Conservation (phyloP, 1,140 invertebrate genomes). For the Thereuonema tuberculata region DNA sequence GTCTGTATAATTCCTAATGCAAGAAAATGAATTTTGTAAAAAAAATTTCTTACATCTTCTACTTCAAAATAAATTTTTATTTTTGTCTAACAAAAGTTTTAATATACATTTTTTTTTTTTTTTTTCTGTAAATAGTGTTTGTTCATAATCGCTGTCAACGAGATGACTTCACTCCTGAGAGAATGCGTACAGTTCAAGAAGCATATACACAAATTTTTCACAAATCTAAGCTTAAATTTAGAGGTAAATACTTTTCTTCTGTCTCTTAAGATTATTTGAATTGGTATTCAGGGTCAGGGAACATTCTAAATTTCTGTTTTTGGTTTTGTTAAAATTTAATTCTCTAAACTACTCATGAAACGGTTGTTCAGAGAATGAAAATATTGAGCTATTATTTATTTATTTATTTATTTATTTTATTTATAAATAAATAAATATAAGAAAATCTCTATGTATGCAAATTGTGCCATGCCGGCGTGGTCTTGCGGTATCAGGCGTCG, state of each 20-base stretch:
- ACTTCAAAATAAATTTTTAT: not conserved
- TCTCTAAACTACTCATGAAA: not conserved
- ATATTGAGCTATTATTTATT: not conserved
- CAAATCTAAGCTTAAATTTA: constrained; percentile 53
- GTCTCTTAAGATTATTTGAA: not conserved
- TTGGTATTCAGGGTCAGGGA: no score
- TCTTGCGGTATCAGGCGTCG: no score
- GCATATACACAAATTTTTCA: constrained; percentile 48
- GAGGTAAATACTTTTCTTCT: constrained; percentile 24
- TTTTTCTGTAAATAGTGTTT: constrained; percentile 37
- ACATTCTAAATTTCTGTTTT: no score
- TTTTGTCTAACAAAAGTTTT: not conserved
- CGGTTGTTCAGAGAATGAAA: not conserved
- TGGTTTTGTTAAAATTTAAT: not conserved
- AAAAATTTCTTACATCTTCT: not conserved
- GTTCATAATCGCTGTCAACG: constrained; percentile 56
- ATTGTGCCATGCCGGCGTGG: no score
- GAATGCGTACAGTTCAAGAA: constrained; percentile 48
- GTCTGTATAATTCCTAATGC: not conserved
- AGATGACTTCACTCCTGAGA: constrained; percentile 51
- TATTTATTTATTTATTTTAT: not conserved
- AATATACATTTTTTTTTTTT: not conserved
- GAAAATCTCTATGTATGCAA: no score
- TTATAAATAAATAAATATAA: no score
- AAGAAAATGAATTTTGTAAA: not conserved